Percentiles rank a stretch among this genome's conserved stretches.
Evolutionary conservation across 2,797 vertebrate genomes (phyloP).

Genomic region (Hydrophis major): DNA sequence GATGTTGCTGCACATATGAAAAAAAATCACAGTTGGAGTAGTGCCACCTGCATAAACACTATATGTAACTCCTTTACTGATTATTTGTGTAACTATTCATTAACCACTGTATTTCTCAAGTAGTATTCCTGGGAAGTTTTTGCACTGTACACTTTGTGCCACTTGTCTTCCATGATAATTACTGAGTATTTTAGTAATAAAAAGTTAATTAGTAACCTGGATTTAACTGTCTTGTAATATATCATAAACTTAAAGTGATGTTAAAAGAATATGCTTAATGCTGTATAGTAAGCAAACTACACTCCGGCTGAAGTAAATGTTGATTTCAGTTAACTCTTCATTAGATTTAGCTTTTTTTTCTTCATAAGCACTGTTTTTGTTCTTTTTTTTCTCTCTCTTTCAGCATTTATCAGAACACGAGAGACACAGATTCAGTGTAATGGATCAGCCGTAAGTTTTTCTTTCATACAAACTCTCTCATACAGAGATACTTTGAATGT

Average conservation of each 20-base stretch:
- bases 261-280: conserved; percentile 18
- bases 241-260: conserved; percentile 20
- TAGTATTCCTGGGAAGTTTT: conserved; percentile 40
- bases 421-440: conserved; percentile 77
- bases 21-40: background rate
- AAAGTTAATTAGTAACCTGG: conserved; percentile 62
- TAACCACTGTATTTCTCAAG: conserved; percentile 50
- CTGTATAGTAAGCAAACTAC: background rate
- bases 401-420: conserved; percentile 79
- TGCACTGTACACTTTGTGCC: conserved; percentile 5
- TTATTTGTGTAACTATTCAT: conserved; percentile 48
- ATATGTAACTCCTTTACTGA: conserved; percentile 26
- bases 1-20: background rate
- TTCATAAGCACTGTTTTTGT: background rate
- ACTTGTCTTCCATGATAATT: conserved; percentile 40
- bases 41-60: background rate
- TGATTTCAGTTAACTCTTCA: background rate
- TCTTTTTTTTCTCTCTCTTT: conserved; percentile 37
- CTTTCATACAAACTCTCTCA: background rate
- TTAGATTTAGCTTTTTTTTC: background rate
- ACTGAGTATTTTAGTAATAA: conserved; percentile 28
- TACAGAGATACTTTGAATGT: background rate
- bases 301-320: background rate
- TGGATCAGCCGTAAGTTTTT: conserved; percentile 81
- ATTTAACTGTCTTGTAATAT: background rate